phyloP scores from a whole-genome alignment of 1,140 invertebrate species.

The Notospermus geniculatus region DNA sequence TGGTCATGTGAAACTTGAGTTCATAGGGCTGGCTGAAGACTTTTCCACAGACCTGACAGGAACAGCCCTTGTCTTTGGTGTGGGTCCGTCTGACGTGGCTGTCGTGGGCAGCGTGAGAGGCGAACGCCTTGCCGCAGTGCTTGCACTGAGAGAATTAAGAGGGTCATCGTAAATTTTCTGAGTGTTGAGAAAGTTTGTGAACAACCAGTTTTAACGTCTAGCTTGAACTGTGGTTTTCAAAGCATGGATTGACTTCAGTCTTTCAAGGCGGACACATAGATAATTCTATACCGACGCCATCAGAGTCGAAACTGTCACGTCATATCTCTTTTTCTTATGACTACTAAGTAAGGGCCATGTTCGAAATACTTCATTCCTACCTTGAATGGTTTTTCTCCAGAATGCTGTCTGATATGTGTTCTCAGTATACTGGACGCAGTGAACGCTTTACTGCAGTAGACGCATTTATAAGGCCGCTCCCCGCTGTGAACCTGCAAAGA shows the following conservation, averaged over 20 bases:
- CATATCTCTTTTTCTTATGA: too few relatives aligned
- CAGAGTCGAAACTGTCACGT: too few relatives aligned
- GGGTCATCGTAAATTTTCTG: neutral
- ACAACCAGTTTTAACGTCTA: too few relatives aligned
- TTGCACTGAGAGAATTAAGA: constrained; percentile 48
- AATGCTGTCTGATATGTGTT: constrained; percentile 83
- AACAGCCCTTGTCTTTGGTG: constrained; percentile 19
- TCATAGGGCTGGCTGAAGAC: constrained; percentile 40
- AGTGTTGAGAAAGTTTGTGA: neutral
- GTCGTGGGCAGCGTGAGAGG: constrained; percentile 62
- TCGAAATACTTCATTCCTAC: constrained; percentile 54
- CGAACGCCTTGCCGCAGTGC: constrained; percentile 57
- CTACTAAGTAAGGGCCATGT: too few relatives aligned
- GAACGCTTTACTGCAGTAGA: constrained; percentile 90
- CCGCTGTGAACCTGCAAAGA: constrained; percentile 49
- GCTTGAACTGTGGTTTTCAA: too few relatives aligned
- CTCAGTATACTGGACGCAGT: constrained; percentile 86
- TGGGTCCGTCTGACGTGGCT: constrained; percentile 61
- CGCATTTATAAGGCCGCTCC: constrained; percentile 63
- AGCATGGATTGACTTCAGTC: too few relatives aligned
- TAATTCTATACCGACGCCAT: too few relatives aligned
- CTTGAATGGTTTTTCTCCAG: constrained; percentile 77
- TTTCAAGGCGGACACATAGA: too few relatives aligned
- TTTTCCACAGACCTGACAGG: constrained; percentile 44
- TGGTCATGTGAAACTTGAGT: constrained; percentile 39